Evolutionary conservation across 35 echinoderm and acorn worm species (phyloP).

Genomic region (Ophioderma brevispina): DNA sequence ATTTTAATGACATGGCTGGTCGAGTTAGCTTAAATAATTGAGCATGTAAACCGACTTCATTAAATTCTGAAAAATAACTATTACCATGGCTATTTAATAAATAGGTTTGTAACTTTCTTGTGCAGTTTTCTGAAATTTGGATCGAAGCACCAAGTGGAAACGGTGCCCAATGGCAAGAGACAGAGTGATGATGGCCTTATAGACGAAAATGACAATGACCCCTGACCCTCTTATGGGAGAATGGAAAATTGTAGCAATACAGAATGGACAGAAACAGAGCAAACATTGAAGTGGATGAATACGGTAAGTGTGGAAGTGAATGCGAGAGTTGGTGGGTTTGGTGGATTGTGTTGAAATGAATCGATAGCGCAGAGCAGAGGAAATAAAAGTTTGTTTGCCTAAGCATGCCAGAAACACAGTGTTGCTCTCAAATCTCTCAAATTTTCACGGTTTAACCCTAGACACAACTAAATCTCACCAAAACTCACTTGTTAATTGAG

Average conservation of each 20-base stretch:
- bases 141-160: constrained; percentile 58
- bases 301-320: constrained; percentile 45
- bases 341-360: too few relatives aligned
- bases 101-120: not conserved
- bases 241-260: constrained; percentile 53
- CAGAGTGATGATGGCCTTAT: constrained; percentile 45
- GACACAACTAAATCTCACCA: too few relatives aligned
- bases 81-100: not conserved
- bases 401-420: too few relatives aligned
- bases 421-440: too few relatives aligned
- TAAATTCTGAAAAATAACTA: not conserved
- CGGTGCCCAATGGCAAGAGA: constrained; percentile 58
- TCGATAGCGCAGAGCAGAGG: too few relatives aligned
- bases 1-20: too few relatives aligned
- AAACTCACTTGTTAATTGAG: too few relatives aligned
- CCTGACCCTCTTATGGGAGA: constrained; percentile 66
- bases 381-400: too few relatives aligned
- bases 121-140: constrained; percentile 49
- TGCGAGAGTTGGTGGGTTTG: too few relatives aligned
- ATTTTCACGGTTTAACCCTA: too few relatives aligned
- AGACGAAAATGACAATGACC: constrained; percentile 52
- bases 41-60: not conserved
- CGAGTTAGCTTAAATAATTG: not conserved
- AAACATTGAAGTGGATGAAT: constrained; percentile 68
- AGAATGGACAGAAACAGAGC: not conserved